phyloP scores from a whole-genome alignment of 2,888 invertebrate genomes.

The Erpobdella octoculata region DNA sequence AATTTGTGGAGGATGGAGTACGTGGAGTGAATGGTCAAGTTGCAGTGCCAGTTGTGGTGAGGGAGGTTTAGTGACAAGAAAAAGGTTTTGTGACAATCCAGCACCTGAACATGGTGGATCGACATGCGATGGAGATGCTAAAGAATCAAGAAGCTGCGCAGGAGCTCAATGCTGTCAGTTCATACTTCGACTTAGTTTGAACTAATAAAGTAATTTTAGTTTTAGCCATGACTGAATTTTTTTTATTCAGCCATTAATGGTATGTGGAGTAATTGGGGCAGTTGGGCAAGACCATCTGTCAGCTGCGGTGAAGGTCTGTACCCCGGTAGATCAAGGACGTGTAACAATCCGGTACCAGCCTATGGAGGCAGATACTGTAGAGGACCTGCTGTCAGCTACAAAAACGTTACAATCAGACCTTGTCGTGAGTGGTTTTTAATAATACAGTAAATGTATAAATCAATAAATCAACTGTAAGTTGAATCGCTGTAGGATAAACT shows the following conservation, averaged over 20 bases:
- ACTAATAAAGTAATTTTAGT: too few species aligned
- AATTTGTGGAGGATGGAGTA: conserved; percentile 26
- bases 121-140: conserved; percentile 42
- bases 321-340: conserved; percentile 9
- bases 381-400: conserved; percentile 9
- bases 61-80: conserved; percentile 9
- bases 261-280: background rate
- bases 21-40: conserved; percentile 24
- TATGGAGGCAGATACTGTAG: conserved; percentile 10
- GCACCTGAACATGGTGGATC: conserved; percentile 45
- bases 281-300: background rate
- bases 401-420: conserved; percentile 22
- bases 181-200: background rate
- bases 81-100: conserved; percentile 37
- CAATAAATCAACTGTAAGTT: background rate
- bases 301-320: conserved; percentile 15
- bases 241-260: background rate
- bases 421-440: conserved; percentile 18
- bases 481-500: background rate
- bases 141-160: conserved; percentile 41
- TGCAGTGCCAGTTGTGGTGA: conserved; percentile 28
- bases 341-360: conserved; percentile 4
- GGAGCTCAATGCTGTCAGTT: background rate
- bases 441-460: background rate
- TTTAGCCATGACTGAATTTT: background rate